A percentile compares a stretch with the other conserved stretches of the same genome.
Evolutionary conservation across 2,888 invertebrate species (phyloP).

Genomic region (Polyommatus iphigenia): DNA sequence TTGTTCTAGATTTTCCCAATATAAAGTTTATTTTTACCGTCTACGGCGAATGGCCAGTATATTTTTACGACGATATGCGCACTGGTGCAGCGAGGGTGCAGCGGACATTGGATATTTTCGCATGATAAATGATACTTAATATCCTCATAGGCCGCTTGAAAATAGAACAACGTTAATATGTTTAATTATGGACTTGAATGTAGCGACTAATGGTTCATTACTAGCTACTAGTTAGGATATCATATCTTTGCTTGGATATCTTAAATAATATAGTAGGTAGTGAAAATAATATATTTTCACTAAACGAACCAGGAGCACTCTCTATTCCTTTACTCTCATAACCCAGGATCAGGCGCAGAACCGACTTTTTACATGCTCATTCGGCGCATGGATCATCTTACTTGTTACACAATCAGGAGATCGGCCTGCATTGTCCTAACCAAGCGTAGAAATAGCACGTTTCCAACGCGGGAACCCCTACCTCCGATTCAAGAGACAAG

Average conservation of each 20-base stretch:
- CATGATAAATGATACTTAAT: conserved; percentile 9
- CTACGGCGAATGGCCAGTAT: neutral
- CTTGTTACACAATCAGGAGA: too few relatives aligned
- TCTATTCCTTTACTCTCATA: too few relatives aligned
- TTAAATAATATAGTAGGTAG: too few relatives aligned
- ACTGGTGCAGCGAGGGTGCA: neutral
- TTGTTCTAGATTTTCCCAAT: conserved; percentile 20
- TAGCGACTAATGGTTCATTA: neutral
- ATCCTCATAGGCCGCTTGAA: neutral
- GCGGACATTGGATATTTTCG: neutral
- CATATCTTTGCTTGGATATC: neutral
- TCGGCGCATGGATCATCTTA: too few relatives aligned
- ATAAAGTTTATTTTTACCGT: conserved; percentile 14
- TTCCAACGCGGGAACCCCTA: too few relatives aligned
- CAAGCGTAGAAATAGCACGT: too few relatives aligned
- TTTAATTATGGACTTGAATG: neutral
- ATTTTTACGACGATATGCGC: conserved; percentile 18
- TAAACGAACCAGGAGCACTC: too few relatives aligned
- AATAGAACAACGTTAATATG: neutral
- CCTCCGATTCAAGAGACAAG: too few relatives aligned
- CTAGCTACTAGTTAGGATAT: neutral
- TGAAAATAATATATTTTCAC: too few relatives aligned
- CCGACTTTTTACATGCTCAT: too few relatives aligned
- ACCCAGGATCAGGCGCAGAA: too few relatives aligned
- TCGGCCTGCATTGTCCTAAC: too few relatives aligned